These are phyloP conservation scores for Dicyrtomina minuta DNA, from an alignment of 2,888 invertebrate genomes.

Conservation along the genomic window DNA sequence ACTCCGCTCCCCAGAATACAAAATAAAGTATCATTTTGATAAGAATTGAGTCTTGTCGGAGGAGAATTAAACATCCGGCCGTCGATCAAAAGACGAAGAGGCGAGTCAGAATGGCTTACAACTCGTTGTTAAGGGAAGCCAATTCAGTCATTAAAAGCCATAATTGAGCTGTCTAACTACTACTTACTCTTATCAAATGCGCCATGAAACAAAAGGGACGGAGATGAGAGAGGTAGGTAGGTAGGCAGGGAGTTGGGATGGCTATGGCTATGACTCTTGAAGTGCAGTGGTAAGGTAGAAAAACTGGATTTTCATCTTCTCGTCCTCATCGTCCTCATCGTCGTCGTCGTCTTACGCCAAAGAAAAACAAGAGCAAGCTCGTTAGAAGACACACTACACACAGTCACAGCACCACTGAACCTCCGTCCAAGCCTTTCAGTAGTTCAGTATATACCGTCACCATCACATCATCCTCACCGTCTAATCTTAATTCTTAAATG, in stretches of 20 bases:
- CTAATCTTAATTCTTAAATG: conserved; percentile 12
- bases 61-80: conserved; percentile 22
- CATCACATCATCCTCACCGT: too few relatives aligned
- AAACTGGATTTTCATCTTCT: conserved; percentile 25
- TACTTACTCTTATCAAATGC: conserved; percentile 23
- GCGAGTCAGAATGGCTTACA: conserved; percentile 18
- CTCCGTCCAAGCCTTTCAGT: too few relatives aligned
- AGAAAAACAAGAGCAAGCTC: background rate
- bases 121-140: conserved; percentile 21
- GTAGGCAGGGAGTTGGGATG: too few relatives aligned
- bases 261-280: too few relatives aligned
- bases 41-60: background rate
- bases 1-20: background rate
- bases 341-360: background rate
- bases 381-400: conserved; percentile 1
- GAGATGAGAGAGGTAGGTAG: background rate
- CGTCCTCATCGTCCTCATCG: background rate
- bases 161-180: conserved; percentile 33
- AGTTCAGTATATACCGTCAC: background rate
- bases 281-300: background rate
- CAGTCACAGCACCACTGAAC: too few relatives aligned
- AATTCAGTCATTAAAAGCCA: conserved; percentile 30
- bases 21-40: conserved; percentile 6
- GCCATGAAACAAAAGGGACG: conserved; percentile 12
- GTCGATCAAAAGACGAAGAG: conserved; percentile 22